Evolutionary conservation across 2,797 vertebrate genomes (phyloP).

Genomic region (Rhodeus uyekii): DNA sequence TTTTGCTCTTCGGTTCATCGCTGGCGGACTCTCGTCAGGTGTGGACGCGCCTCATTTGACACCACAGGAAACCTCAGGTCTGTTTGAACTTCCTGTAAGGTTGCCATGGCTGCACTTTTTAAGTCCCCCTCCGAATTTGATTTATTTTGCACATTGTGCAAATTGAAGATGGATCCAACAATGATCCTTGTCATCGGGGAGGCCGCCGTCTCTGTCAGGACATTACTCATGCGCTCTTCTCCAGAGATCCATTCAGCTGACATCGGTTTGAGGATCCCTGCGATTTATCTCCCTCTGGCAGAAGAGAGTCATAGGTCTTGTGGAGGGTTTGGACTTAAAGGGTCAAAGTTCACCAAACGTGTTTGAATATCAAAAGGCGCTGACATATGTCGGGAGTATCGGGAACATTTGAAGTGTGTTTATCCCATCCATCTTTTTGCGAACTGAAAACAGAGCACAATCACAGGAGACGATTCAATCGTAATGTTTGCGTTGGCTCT

Average conservation of each 20-base stretch:
- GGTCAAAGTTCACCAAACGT: constrained; percentile 9
- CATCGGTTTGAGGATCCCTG: constrained; percentile 31
- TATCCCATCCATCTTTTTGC: constrained; percentile 18
- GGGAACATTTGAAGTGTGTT: constrained; percentile 18
- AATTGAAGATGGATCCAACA: constrained; percentile 54
- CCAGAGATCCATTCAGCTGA: constrained; percentile 46
- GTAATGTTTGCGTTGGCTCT: constrained; percentile 21
- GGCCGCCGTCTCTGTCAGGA: constrained; percentile 60
- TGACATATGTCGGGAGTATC: background rate
- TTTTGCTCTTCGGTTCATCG: background rate
- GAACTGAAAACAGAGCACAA: constrained; percentile 1
- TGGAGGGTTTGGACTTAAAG: background rate
- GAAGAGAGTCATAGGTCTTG: constrained; percentile 19
- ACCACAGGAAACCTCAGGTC: constrained; percentile 38
- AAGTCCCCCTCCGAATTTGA: constrained; percentile 38
- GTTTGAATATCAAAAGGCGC: constrained; percentile 35
- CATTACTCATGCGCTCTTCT: constrained; percentile 62
- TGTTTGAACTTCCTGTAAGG: constrained; percentile 57
- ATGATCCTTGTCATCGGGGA: constrained; percentile 61
- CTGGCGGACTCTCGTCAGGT: constrained; percentile 49
- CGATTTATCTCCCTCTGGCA: constrained; percentile 35
- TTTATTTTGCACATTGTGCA: constrained; percentile 59
- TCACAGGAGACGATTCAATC: constrained; percentile 5
- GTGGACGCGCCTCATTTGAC: constrained; percentile 58
- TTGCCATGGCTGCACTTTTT: constrained; percentile 49